Evolutionary conservation across 2,113 vertebrate genomes (phyloP), one percentile per base, ranked within the genome.

Genomic region (Tetrax tetrax): DNA sequence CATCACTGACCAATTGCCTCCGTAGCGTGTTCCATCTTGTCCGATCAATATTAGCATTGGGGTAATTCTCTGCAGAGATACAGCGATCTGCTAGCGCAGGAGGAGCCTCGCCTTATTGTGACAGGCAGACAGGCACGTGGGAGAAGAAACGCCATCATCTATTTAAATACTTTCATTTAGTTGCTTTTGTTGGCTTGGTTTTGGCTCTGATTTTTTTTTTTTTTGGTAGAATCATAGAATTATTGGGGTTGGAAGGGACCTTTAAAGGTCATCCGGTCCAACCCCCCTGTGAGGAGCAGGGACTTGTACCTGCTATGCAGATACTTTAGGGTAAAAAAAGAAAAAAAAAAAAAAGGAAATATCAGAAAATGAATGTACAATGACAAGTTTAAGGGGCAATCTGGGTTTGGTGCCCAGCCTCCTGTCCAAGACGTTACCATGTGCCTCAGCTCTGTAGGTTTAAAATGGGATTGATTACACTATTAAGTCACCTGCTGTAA

Each of bases 1-100:
- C 80, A 79, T 69, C 72, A 17, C 45, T 60, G 96, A 89, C 83
- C 92, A 95, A 94, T 96, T 82, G 94, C 95, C 69, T 95, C 54
- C 61, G 48, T 60, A 68, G 53, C 80, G 38, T 23, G 76, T 69
- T 96, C 90, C 92, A 95, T 96, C 96, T 97, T 95, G 69, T 84
- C 65, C 3, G 9, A 75, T 96, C 90, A 59, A 95, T 96, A 96
- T 8, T 22, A 84, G 74, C 94, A 79, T 65, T 91, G 71, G 72
- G 68, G 90, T 21, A 91, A 53, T 85, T 83, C 86, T 81, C 48
- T 68, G 69, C 86, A 69, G 82, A 65, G 57, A 11, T 90, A 35
- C 72, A 84, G 76, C 69, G 53, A 2, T 61, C 77, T 87, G 83
- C 83, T 45, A 17, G 61, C 61, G 45, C 82, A 60, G 29, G 64